phyloP scores from a whole-genome alignment of 2,888 invertebrate species.

The Pheosia tremula region DNA sequence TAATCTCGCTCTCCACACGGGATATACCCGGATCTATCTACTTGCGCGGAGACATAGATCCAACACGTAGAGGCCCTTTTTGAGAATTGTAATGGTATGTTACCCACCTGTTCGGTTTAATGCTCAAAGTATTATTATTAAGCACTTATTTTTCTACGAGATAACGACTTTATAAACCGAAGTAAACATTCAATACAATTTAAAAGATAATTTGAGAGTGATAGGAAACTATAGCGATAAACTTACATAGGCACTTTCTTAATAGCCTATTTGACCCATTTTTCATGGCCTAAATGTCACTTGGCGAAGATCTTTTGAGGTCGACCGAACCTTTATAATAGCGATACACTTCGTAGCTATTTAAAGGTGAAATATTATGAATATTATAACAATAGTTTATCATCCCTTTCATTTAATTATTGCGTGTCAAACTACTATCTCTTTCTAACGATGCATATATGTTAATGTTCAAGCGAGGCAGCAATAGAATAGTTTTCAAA shows the following conservation, averaged over 20 bases:
- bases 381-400: neutral
- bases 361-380: conserved; percentile 2
- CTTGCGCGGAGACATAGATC: too few relatives aligned
- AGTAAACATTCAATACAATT: neutral
- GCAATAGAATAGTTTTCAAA: conserved; percentile 27
- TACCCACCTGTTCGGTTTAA: too few relatives aligned
- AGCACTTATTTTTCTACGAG: too few relatives aligned
- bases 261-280: conserved; percentile 6
- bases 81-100: too few relatives aligned
- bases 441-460: neutral
- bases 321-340: conserved; percentile 2
- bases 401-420: neutral
- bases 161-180: too few relatives aligned
- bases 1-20: too few relatives aligned
- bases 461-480: conserved; percentile 8
- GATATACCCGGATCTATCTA: too few relatives aligned
- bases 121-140: too few relatives aligned
- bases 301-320: conserved; percentile 6
- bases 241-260: neutral
- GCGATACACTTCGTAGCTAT: neutral
- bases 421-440: neutral
- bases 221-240: conserved; percentile 1
- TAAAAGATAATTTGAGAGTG: neutral
- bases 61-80: too few relatives aligned
- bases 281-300: conserved; percentile 5